phyloP scores from a whole-genome alignment of 1,140 invertebrate species.

The Panagrolaimus sp. region DNA sequence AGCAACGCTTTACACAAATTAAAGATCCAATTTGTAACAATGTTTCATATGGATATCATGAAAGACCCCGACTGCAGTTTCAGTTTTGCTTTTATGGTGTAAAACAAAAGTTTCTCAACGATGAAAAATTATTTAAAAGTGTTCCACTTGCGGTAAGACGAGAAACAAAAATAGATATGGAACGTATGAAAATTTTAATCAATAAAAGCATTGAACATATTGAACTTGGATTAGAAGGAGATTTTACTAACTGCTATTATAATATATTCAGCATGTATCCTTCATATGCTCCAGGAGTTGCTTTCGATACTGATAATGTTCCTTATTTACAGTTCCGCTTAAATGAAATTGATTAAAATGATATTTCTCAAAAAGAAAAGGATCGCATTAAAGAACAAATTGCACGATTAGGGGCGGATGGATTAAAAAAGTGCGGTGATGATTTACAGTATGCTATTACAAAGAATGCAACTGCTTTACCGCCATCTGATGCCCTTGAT shows the following conservation, averaged over 20 bases:
- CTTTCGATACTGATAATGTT: conserved; percentile 62
- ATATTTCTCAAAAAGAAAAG: conserved; percentile 58
- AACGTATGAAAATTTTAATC: conserved; percentile 69
- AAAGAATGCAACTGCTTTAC: conserved; percentile 66
- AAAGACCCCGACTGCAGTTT: conserved; percentile 62
- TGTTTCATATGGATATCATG: conserved; percentile 61
- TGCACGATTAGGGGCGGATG: conserved; percentile 66
- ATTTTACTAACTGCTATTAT: conserved; percentile 70
- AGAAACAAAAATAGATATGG: conserved; percentile 69
- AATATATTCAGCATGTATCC: conserved; percentile 75
- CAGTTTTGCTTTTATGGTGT: conserved; percentile 72
- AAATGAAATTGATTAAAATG: conserved; percentile 66
- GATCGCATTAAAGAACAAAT: conserved; percentile 67
- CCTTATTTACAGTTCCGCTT: conserved; percentile 72
- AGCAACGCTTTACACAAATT: conserved; percentile 75
- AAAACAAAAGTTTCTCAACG: conserved; percentile 66
- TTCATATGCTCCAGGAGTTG: conserved; percentile 66
- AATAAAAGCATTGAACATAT: conserved; percentile 64
- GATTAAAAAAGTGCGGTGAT: conserved; percentile 66
- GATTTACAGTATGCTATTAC: conserved; percentile 68
- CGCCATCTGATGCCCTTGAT: background rate
- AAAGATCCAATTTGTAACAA: conserved; percentile 73
- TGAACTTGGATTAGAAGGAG: conserved; percentile 66
- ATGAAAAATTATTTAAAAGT: conserved; percentile 61
- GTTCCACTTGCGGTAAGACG: conserved; percentile 15